A percentile compares a stretch with the other conserved stretches of the same genome.
Evolutionary conservation across 2,888 invertebrate genomes (phyloP).

Genomic region (Mayetiola destructor): DNA sequence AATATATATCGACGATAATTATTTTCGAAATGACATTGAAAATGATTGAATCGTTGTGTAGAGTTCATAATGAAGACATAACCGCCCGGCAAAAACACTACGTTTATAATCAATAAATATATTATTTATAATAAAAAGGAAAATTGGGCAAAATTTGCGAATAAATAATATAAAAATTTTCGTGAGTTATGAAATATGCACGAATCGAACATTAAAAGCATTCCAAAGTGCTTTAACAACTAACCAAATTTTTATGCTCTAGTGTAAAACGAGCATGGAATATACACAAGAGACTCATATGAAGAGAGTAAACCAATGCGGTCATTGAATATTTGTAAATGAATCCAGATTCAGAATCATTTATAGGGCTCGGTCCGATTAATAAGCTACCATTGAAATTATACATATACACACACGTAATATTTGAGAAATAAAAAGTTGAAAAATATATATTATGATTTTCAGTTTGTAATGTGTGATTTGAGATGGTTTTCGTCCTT

Average conservation of each 20-base stretch:
- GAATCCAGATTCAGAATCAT: no score
- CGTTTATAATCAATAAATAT: no score
- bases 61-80: constrained; percentile 11
- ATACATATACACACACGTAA: neutral
- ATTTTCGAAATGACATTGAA: neutral
- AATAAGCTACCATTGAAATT: constrained; percentile 5
- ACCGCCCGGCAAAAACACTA: neutral
- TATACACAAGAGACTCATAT: constrained; percentile 2
- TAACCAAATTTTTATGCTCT: no score
- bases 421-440: neutral
- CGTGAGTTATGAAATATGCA: no score
- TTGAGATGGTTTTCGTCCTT: neutral
- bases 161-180: no score
- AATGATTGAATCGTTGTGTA: neutral
- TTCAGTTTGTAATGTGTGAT: no score
- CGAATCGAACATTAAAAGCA: no score
- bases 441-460: neutral
- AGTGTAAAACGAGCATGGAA: no score
- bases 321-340: no score
- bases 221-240: no score
- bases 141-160: no score
- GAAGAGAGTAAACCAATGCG: constrained; percentile 4
- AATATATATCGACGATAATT: constrained; percentile 2
- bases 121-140: no score
- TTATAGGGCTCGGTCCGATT: neutral